Evolutionary conservation across 2,113 vertebrate genomes (phyloP), one percentile per base, ranked within the genome.

Genomic region (Galbula dea): DNA sequence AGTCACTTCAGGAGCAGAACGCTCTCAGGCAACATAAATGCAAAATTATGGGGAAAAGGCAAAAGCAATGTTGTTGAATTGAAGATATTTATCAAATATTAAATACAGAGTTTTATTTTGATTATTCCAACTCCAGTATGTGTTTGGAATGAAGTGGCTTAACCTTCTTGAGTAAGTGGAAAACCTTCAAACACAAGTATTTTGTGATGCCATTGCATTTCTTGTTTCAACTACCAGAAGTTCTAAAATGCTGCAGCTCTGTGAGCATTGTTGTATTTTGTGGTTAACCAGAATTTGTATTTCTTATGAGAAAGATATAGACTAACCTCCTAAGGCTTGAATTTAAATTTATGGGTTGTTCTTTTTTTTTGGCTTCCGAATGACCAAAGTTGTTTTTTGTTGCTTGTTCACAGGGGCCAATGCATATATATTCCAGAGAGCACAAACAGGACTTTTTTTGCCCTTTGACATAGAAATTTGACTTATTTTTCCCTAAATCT

Each of bases 401-500:
- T 61, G 41, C 43, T 89, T 86, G 63, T 17, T 88, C 7, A 8
- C 19, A 43, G 45, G 17, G 80, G 6, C 27, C 20, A 51, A 51
- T n/a, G 37, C 6, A 12, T 43, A 11, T 89, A 36, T 76, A 78
- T 69, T 89, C 26, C 61, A 49, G 52, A 77, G 11, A 63, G 7
- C n/a, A 63, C 19, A 83, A 90, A 51, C 21, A 88, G 46, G 72
- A n/a, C 36, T 80, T 87, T 83, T 78, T 67, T 79, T 77, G 12
- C 48, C 45, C 30, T 93, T 80, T 83, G 48, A 62, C 9, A 16
- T 54, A 62, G 27, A 30, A 62, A 80, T 30, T 92, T 80, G 48
- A 88, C 63, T 93, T 94, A 61, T 86, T 91, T 96, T 94, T 94
- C 91, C 87, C 68, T 72, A 90, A 88, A 86, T 94, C 59, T 88